phyloP scores from a whole-genome alignment of 2,113 vertebrate genomes.

The Ameiurus melas region DNA sequence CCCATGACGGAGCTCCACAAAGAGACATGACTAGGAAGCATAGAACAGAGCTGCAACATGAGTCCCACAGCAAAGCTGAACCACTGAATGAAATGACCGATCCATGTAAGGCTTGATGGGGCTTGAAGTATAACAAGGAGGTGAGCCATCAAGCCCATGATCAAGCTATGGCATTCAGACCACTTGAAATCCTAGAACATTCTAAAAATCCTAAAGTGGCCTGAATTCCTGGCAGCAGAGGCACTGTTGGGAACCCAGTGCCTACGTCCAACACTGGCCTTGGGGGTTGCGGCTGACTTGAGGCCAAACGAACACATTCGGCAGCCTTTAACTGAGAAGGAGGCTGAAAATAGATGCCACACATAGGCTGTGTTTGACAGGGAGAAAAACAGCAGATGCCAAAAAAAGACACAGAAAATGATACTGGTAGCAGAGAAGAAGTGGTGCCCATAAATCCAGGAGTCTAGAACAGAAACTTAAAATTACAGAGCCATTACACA shows the following conservation, averaged over 20 bases:
- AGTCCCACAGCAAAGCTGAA: not conserved
- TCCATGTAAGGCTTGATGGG: not conserved
- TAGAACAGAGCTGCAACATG: not conserved
- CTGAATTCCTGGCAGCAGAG: constrained; percentile 29
- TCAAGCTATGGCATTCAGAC: not conserved
- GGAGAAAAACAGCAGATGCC: constrained; percentile 23
- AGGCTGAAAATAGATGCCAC: constrained; percentile 29
- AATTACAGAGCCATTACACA: constrained; percentile 35
- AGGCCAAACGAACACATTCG: constrained; percentile 28
- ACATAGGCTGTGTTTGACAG: constrained; percentile 16
- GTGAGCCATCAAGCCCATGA: not conserved
- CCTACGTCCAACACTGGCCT: constrained; percentile 3
- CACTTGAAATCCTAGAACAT: constrained; percentile 16
- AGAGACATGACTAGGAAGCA: not conserved
- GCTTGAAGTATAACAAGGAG: not conserved
- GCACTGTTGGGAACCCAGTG: not conserved
- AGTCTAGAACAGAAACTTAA: constrained; percentile 19
- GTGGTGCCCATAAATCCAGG: not conserved
- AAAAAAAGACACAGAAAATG: constrained; percentile 53
- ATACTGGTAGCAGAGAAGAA: constrained; percentile 37
- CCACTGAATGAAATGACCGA: constrained; percentile 13
- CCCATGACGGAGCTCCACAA: not conserved
- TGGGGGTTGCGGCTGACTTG: constrained; percentile 22
- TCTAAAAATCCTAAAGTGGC: constrained; percentile 3
- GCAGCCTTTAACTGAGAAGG: constrained; percentile 30